These are phyloP conservation scores for Chesias legatella DNA, from an alignment of 2,888 invertebrate genomes.

Conservation along the genomic window DNA sequence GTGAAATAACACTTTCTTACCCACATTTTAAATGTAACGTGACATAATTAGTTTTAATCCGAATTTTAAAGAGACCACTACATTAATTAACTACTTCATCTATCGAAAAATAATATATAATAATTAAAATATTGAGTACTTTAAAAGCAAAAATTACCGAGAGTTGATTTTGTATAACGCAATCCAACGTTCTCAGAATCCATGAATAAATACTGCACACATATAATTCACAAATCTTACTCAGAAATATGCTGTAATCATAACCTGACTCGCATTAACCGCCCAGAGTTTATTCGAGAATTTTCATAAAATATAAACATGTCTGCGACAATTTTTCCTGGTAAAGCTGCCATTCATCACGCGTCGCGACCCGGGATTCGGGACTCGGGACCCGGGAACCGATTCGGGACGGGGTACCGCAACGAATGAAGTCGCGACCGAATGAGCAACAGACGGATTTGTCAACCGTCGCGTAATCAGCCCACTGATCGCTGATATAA, in stretches of 20 bases:
- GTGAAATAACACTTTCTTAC: too few species aligned
- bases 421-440: conserved; percentile 44
- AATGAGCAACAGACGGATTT: conserved; percentile 47
- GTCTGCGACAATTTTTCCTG: conserved; percentile 42
- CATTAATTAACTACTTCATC: too few species aligned
- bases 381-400: too few species aligned
- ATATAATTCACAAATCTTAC: conserved; percentile 2
- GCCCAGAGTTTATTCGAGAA: conserved; percentile 33
- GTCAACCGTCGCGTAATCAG: conserved; percentile 29
- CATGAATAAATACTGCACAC: background rate
- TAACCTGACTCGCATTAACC: conserved; percentile 15
- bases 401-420: background rate
- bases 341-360: conserved; percentile 48
- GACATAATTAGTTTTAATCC: too few species aligned
- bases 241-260: conserved; percentile 7
- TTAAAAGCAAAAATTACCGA: too few species aligned
- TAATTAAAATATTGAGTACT: too few species aligned
- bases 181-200: too few species aligned
- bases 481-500: conserved; percentile 5
- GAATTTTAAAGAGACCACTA: too few species aligned
- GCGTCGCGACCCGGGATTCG: conserved; percentile 18
- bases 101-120: too few species aligned
- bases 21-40: too few species aligned
- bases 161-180: too few species aligned
- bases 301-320: conserved; percentile 44